These are phyloP conservation scores for Melanaphis sacchari DNA, from an alignment of 1,140 invertebrate species.

Conservation along the genomic window DNA sequence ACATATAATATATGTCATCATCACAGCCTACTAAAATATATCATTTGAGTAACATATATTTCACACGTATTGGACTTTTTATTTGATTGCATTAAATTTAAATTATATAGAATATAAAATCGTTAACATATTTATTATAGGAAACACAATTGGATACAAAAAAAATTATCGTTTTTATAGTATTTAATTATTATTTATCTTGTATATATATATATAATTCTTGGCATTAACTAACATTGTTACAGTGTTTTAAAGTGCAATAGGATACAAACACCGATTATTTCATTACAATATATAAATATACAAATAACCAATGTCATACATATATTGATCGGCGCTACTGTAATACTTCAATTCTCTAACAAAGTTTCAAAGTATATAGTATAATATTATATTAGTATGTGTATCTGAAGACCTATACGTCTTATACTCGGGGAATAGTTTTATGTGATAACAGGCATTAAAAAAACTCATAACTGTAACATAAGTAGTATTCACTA, in stretches of 20 bases:
- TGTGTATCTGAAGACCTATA: background rate
- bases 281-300: background rate
- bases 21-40: background rate
- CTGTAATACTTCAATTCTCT: background rate
- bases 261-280: background rate
- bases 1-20: background rate
- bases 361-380: background rate
- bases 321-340: background rate
- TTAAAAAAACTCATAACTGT: background rate
- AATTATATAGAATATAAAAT: background rate
- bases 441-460: background rate
- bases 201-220: background rate
- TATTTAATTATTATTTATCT: too few relatives aligned
- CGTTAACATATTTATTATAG: background rate
- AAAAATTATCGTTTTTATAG: background rate
- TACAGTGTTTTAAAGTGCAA: too few relatives aligned
- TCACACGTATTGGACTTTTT: background rate
- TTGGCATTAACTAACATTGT: background rate
- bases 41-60: background rate
- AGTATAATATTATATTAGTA: background rate
- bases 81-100: background rate
- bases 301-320: too few relatives aligned
- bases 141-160: background rate
- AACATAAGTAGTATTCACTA: background rate
- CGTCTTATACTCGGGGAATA: background rate